These are phyloP conservation scores for Anas platyrhynchos DNA, from an alignment of 2,113 vertebrate genomes.

Conservation along the genomic window DNA sequence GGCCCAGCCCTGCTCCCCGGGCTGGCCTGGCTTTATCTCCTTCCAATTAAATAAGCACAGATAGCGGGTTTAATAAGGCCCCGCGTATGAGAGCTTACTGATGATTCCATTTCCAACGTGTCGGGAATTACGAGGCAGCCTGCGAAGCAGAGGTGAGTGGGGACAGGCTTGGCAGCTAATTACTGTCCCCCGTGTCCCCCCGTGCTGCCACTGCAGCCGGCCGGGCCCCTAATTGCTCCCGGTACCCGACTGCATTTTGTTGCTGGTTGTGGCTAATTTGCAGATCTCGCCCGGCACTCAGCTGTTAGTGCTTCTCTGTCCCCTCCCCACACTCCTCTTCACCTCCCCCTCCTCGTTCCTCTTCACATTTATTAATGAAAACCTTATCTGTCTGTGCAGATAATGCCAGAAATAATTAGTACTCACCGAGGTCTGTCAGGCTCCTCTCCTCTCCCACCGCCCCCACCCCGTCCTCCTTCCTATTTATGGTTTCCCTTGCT, in stretches of 20 bases:
- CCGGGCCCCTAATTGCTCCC: not conserved
- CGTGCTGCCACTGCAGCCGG: not conserved
- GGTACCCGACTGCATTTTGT: not conserved
- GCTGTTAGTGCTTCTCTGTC: not conserved
- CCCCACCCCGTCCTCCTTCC: not conserved
- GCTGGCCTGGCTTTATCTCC: not conserved
- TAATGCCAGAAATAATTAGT: slow-evolving; percentile 67
- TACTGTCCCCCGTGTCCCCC: slow-evolving; percentile 30
- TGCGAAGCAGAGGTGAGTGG: not conserved
- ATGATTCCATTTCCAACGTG: slow-evolving; percentile 44
- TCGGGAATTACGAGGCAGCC: slow-evolving; percentile 29
- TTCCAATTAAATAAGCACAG: slow-evolving; percentile 41
- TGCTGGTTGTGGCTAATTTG: slow-evolving; percentile 13
- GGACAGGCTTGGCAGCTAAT: slow-evolving; percentile 29
- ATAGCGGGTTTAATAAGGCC: not conserved
- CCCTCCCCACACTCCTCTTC: not conserved
- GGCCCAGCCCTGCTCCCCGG: not conserved
- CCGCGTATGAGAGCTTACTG: not conserved
- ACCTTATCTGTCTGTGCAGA: slow-evolving; percentile 51
- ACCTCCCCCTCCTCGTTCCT: not conserved
- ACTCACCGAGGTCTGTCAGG: not conserved
- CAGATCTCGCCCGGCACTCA: slow-evolving; percentile 9
- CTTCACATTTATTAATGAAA: slow-evolving; percentile 57
- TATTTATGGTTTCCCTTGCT: not conserved
- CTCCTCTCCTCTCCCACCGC: not conserved